A percentile compares a stretch with the other conserved stretches of the same genome.
These are phyloP conservation scores for Helicoverpa assulta DNA, from an alignment of 2,888 invertebrate genomes.

Conservation along the genomic window DNA sequence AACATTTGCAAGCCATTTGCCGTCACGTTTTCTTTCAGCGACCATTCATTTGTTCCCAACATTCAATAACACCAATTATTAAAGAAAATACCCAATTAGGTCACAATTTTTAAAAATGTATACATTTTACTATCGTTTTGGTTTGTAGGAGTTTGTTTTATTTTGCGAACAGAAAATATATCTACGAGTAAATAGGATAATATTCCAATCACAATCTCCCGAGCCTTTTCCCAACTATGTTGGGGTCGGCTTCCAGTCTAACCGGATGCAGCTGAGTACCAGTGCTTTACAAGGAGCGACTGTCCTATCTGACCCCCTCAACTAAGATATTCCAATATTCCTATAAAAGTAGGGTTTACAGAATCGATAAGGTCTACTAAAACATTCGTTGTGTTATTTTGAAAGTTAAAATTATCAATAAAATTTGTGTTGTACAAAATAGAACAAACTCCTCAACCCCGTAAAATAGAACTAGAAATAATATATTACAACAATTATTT, in stretches of 20 bases:
- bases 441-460: conserved; percentile 41
- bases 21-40: conserved; percentile 36
- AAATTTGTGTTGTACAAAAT: conserved; percentile 7
- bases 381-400: conserved; percentile 28
- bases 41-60: conserved; percentile 68
- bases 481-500: conserved; percentile 70
- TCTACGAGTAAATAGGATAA: conserved; percentile 8
- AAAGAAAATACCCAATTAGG: conserved; percentile 63
- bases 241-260: too few species aligned
- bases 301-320: too few species aligned
- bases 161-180: conserved; percentile 6
- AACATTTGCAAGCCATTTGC: conserved; percentile 15
- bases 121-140: conserved; percentile 39
- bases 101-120: conserved; percentile 49
- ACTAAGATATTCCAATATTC: not conserved
- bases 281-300: too few species aligned
- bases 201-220: too few species aligned
- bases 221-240: too few species aligned
- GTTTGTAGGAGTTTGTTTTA: conserved; percentile 19
- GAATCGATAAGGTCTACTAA: too few species aligned
- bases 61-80: conserved; percentile 61
- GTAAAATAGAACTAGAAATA: conserved; percentile 73
- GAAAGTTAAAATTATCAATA: too few species aligned
- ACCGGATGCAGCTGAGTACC: too few species aligned
- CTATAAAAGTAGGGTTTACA: too few species aligned